Conservation (phyloP, 1,140 invertebrate species). For the Limonius californicus region DNA sequence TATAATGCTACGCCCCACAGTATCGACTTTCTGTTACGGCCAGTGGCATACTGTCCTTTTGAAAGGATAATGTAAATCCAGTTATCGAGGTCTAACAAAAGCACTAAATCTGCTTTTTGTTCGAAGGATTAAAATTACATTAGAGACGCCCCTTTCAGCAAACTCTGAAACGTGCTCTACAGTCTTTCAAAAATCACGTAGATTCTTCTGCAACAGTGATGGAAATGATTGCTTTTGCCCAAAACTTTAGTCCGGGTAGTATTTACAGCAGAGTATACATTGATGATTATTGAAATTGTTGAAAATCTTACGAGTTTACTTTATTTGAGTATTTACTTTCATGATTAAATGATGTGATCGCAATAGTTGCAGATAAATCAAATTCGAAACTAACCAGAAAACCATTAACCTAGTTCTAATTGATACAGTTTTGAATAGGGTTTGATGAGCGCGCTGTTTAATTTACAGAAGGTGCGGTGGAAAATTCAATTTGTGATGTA, state of each 20-base stretch:
- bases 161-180: not conserved
- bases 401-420: not conserved
- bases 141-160: not conserved
- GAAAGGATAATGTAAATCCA: not conserved
- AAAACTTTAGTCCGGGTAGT: no score
- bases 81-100: not conserved
- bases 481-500: not conserved
- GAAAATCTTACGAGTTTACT: no score
- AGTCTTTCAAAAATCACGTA: not conserved
- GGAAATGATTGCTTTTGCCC: not conserved
- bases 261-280: no score
- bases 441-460: not conserved
- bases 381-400: not conserved
- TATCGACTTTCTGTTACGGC: not conserved
- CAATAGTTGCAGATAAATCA: no score
- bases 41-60: not conserved
- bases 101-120: not conserved
- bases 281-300: no score
- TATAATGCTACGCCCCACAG: no score
- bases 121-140: slow-evolving; percentile 1
- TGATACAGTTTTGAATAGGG: not conserved
- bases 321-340: no score
- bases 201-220: not conserved
- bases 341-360: no score
- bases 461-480: not conserved